These are phyloP conservation scores for Drosophila fulvimacula DNA, from an alignment of 2,888 invertebrate species.

Conservation along the genomic window DNA sequence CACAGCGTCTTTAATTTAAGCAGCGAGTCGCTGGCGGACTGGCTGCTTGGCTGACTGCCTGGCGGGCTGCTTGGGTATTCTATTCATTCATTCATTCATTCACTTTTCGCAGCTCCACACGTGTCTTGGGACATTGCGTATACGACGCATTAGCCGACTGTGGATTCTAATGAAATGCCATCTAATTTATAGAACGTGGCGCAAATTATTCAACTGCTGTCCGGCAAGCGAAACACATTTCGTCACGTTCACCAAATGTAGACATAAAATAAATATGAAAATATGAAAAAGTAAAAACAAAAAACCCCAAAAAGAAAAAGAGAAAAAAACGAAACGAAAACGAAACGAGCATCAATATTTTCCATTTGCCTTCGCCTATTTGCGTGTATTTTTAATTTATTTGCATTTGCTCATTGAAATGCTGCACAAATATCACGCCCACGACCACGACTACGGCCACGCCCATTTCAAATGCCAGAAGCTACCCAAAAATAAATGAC, in stretches of 20 bases:
- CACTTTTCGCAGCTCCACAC: slow-evolving; percentile 33
- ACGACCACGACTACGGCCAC: slow-evolving; percentile 32
- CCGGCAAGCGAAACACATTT: slow-evolving; percentile 58
- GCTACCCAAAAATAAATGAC: slow-evolving; percentile 70
- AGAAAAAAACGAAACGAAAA: slow-evolving; percentile 11
- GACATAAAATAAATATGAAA: slow-evolving; percentile 46
- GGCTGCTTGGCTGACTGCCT: not conserved
- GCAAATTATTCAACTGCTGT: slow-evolving; percentile 63
- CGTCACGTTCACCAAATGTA: slow-evolving; percentile 66
- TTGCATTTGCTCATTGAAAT: slow-evolving; percentile 78
- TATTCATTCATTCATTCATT: slow-evolving; percentile 41
- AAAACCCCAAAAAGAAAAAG: slow-evolving; percentile 10
- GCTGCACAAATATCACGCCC: slow-evolving; percentile 66
- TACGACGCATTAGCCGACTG: slow-evolving; percentile 62
- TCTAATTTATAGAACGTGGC: slow-evolving; percentile 71
- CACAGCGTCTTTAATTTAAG: slow-evolving; percentile 63
- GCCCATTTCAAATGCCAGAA: slow-evolving; percentile 53
- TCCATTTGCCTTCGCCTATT: slow-evolving; percentile 56
- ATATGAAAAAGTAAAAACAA: slow-evolving; percentile 13
- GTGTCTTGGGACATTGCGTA: slow-evolving; percentile 50
- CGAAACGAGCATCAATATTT: slow-evolving; percentile 69
- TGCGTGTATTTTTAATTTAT: slow-evolving; percentile 75
- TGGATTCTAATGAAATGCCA: slow-evolving; percentile 57
- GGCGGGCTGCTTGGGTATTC: slow-evolving; percentile 21
- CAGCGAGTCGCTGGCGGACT: slow-evolving; percentile 20